Base-by-base conservation (phyloP, 2,797 vertebrate species). In the Euphonia xanthogaster region DNA sequence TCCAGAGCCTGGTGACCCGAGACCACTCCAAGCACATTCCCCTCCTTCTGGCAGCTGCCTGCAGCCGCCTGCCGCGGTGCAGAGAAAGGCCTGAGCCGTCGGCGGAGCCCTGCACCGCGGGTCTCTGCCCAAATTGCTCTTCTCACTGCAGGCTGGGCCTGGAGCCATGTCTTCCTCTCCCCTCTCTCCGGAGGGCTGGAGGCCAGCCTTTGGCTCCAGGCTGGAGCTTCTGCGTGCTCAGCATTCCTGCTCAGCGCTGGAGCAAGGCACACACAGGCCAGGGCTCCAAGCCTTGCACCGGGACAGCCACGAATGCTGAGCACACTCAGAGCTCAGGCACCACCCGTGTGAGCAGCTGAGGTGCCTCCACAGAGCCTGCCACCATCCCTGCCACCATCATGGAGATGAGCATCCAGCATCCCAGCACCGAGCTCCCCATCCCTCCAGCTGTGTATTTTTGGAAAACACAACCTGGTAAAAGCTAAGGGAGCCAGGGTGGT, bases 91-190 rank as follows among this genome's bases (percentile, higher is more conserved):
- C 77, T 4, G 71, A 60, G 72, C 44, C 2, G 0, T 6, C 8
- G 0, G 47, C 1, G 0, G 14, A 85, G 48, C 67, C 92, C 47
- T 0, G 0, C 10, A 3, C 80, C 2, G 0, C 0, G 2, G 87
- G 51, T 57, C 61, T 51, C 76, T 80, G 86, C 48, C 90, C 58
- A 68, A 90, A 81, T 40, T 20, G 39, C 72, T 94, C 78, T 87
- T 75, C 94, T 91, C 16, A 4, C 57, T 74, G 61, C 90, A 44
- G 67, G 48, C 86, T 80, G 72, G 92, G 92, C 81, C 74, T 37
- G 27, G 10, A 96, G 91, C 93, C 92, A 92, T 2, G 1, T 93
- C 48, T 50, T 84, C 67, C 76, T 93, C 77, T 91, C 77, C 53
- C 63, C 63, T 70, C 83, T 68, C 88, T 87, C 33, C 2, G 1